These are phyloP conservation scores for Octopus bimaculoides DNA, from an alignment of 1,140 invertebrate genomes.

Conservation along the genomic window DNA sequence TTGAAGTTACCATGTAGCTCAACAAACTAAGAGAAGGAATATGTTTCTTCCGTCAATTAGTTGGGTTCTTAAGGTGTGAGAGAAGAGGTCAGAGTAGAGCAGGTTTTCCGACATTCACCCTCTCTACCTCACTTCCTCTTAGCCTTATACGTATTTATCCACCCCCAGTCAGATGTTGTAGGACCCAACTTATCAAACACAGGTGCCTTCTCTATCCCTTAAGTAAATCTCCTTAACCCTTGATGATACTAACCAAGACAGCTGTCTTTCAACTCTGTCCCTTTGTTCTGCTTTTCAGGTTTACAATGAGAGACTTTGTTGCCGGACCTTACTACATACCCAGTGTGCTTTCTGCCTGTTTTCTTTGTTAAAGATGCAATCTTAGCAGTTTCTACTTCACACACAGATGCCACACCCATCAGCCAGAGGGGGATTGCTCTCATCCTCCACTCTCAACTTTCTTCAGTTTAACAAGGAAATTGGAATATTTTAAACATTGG, in stretches of 20 bases:
- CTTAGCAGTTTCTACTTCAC: neutral
- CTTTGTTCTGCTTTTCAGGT: neutral
- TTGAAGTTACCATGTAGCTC: too few relatives aligned
- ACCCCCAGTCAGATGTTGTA: neutral
- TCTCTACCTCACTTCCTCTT: neutral
- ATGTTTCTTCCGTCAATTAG: too few relatives aligned
- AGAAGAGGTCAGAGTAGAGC: too few relatives aligned
- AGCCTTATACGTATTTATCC: neutral
- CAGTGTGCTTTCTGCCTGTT: slow-evolving; percentile 15
- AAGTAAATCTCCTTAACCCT: neutral
- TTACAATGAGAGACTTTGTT: slow-evolving; percentile 8
- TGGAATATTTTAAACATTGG: too few relatives aligned
- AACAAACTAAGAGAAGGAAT: too few relatives aligned
- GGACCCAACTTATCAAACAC: neutral
- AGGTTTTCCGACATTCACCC: neutral
- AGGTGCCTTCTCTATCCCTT: neutral
- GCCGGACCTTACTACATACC: slow-evolving; percentile 6
- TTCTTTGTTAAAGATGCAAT: slow-evolving; percentile 12
- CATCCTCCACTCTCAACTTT: too few relatives aligned
- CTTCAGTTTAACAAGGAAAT: too few relatives aligned
- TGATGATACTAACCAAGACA: neutral
- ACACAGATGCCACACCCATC: neutral
- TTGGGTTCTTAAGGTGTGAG: too few relatives aligned
- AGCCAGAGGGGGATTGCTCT: too few relatives aligned
- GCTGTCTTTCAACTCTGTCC: neutral